These are phyloP conservation scores for Synanthedon vespiformis DNA, from an alignment of 2,888 invertebrate genomes.

Conservation along the genomic window DNA sequence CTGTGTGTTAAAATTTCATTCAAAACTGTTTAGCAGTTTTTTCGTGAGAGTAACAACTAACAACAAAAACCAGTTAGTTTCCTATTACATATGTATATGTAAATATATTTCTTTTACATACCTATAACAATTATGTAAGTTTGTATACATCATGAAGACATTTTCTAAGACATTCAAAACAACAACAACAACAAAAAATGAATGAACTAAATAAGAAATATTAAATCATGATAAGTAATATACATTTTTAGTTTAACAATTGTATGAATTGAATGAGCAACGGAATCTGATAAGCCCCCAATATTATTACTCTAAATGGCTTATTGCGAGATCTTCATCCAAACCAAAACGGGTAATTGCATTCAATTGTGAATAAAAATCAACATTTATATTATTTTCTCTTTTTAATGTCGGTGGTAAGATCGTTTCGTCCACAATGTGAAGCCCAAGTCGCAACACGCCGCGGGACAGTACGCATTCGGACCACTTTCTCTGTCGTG, in stretches of 20 bases:
- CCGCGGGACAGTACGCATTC: not conserved
- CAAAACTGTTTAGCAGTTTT: too few relatives aligned
- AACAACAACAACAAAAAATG: too few relatives aligned
- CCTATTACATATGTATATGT: too few relatives aligned
- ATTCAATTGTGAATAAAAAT: not conserved
- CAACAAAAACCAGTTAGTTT: too few relatives aligned
- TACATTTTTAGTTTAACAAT: not conserved
- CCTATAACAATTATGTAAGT: too few relatives aligned
- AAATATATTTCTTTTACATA: too few relatives aligned
- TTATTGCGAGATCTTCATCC: not conserved
- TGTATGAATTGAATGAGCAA: not conserved
- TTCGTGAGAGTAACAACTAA: too few relatives aligned
- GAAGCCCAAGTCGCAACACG: not conserved
- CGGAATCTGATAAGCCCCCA: not conserved
- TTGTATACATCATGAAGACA: too few relatives aligned
- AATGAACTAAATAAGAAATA: too few relatives aligned
- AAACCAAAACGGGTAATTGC: not conserved
- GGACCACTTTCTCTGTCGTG: constrained; percentile 7
- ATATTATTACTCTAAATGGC: not conserved
- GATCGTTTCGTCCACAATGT: not conserved
- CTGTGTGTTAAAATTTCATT: too few relatives aligned
- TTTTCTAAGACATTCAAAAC: too few relatives aligned
- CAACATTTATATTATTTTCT: not conserved
- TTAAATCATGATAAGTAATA: too few relatives aligned
- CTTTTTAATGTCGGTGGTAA: not conserved